Base-by-base conservation (phyloP, 37 sponge, comb jelly and placozoan species). In the Trichoplax adhaerens region DNA sequence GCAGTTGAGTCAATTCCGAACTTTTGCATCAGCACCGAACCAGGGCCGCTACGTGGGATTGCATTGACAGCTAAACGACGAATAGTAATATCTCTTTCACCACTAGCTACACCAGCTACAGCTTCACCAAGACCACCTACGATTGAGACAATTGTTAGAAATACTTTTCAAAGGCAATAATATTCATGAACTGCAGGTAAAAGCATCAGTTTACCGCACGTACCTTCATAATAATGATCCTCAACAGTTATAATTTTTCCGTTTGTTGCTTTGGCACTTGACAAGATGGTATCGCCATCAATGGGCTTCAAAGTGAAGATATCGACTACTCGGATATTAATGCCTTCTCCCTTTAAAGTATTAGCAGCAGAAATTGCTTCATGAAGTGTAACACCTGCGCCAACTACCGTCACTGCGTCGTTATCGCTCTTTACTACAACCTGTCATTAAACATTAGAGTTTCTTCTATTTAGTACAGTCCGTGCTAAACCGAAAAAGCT, bases 111-210 rank as follows among this genome's bases (percentile, higher is more conserved):
- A 77, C 83, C 93, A 57, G 83, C 84, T 52, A 96, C 99, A 64
- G 93, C 99, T 65, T 91, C 99, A 54, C 99, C 99, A 63, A 96
- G 77, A 75, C 99, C 99, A 82, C 95, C 93, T 92, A 78, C 6
- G 48, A 5, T 53, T 63, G 52, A 62, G 6, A 2, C 74, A 51
- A 2, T 3, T 5, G 29, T 50, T 7, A 66, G 68, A 12, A 50
- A 66, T 8, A 29, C 29, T 29, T 29, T 60, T 60, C 12, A 12
- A 60, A 12, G 62, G 62, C 62, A 12, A 12, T 60, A 60, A 60
- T 12, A 60, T 60, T 12, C 12, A 10, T 60, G 62, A 60, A 60
- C 12, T 60, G 62, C 62, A 60, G 10, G 10, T 10, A 12, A 10
- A n/a, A 60, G 12, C 62, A 60, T 60, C 12, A n/a, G 12, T 10